These are phyloP conservation scores for Octomys mimax DNA, from an alignment of 2,797 vertebrate genomes.

Conservation along the genomic window DNA sequence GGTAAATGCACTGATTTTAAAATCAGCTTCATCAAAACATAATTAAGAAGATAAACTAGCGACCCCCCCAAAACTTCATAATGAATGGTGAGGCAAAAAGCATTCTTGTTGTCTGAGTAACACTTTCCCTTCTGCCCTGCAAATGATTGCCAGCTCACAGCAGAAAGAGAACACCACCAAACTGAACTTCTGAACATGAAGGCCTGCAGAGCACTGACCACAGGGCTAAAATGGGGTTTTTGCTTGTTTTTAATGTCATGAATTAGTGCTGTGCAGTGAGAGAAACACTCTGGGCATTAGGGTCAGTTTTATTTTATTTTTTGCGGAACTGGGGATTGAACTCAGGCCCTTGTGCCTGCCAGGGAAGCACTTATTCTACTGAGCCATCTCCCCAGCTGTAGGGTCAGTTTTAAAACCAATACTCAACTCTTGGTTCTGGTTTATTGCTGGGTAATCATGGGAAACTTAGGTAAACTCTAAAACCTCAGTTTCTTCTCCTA, in stretches of 20 bases:
- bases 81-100: conserved; percentile 62
- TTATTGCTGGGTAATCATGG: background rate
- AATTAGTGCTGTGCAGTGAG: background rate
- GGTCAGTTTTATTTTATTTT: background rate
- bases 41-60: conserved; percentile 81
- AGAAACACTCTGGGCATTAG: conserved; percentile 13
- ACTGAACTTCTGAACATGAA: conserved; percentile 20
- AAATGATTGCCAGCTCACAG: background rate
- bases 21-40: conserved; percentile 81
- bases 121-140: background rate
- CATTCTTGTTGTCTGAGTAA: conserved; percentile 61
- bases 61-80: conserved; percentile 62
- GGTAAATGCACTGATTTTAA: conserved; percentile 81
- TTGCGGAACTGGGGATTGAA: too few species aligned
- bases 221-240: background rate
- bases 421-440: conserved; percentile 15
- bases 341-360: too few species aligned
- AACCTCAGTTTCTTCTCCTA: background rate
- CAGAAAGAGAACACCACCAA: conserved; percentile 26
- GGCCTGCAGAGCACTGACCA: background rate
- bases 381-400: background rate
- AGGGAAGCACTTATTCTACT: too few species aligned
- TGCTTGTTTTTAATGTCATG: conserved; percentile 43
- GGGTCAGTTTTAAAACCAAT: background rate
- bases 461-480: conserved; percentile 1